phyloP scores from a whole-genome alignment of 1,140 invertebrate species.

The Panonychus citri region DNA sequence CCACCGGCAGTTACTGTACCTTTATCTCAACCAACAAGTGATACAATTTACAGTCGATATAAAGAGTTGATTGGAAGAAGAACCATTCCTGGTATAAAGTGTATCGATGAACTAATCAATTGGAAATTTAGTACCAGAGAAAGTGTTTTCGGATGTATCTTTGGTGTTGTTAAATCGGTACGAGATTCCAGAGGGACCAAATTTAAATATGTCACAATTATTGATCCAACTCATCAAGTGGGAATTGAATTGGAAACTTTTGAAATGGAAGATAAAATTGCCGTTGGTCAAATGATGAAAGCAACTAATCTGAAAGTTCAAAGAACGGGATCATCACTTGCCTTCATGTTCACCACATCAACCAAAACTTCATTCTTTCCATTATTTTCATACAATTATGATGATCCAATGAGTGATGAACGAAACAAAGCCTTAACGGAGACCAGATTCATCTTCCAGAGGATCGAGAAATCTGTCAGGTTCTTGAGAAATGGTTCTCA shows the following conservation, averaged over 20 bases:
- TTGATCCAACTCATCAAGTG: background rate
- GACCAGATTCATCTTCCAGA: background rate
- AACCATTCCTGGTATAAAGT: too few relatives aligned
- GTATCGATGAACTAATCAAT: too few relatives aligned
- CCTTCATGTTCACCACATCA: too few relatives aligned
- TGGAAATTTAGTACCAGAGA: background rate
- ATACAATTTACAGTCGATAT: too few relatives aligned
- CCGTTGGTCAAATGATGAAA: background rate
- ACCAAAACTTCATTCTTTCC: background rate
- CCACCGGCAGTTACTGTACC: too few relatives aligned
- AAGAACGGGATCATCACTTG: too few relatives aligned
- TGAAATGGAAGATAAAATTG: background rate
- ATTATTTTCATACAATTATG: background rate
- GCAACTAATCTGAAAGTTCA: background rate
- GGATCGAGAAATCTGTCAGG: background rate
- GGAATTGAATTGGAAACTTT: background rate
- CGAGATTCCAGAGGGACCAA: background rate
- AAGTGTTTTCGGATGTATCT: background rate
- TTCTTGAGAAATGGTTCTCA: background rate
- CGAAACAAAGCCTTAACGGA: background rate
- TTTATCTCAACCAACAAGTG: too few relatives aligned
- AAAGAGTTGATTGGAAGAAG: too few relatives aligned
- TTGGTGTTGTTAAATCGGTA: background rate
- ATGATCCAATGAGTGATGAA: background rate
- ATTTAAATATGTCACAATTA: background rate